Evolutionary conservation across 2,888 invertebrate species (phyloP).

Genomic region (Abrostola tripartita): DNA sequence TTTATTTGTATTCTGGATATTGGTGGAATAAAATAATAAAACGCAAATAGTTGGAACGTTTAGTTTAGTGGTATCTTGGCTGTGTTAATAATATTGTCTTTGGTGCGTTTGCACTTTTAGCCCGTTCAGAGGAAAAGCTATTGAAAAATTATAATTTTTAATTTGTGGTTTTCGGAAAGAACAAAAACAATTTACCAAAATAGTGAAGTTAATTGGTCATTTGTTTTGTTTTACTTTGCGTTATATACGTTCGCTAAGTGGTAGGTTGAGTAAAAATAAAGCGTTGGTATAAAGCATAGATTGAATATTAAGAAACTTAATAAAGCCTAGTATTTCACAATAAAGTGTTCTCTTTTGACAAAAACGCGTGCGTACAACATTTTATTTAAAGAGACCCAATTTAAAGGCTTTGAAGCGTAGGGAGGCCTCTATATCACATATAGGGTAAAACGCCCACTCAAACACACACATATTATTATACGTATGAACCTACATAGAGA

Average conservation of each 20-base stretch:
- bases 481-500: constrained; percentile 66
- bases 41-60: no score
- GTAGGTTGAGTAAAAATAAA: constrained; percentile 1
- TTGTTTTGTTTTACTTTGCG: no score
- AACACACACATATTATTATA: constrained; percentile 67
- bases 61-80: no score
- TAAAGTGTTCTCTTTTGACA: constrained; percentile 61
- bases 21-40: no score
- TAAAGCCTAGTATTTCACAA: constrained; percentile 37
- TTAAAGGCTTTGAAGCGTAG: constrained; percentile 81
- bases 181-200: no score
- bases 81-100: no score
- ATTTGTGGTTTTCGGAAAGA: no score
- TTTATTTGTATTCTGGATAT: no score
- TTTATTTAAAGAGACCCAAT: constrained; percentile 85
- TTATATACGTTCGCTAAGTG: not conserved
- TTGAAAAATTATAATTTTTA: no score
- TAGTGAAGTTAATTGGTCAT: no score
- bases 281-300: not conserved
- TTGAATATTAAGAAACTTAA: constrained; percentile 37
- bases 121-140: no score
- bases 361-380: constrained; percentile 62
- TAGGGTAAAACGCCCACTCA: constrained; percentile 76
- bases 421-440: constrained; percentile 77
- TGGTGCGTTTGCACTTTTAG: no score